Evolutionary conservation across 2,888 invertebrate species (phyloP), one percentile per base, ranked within the genome.

Genomic region (Tiliacea aurago): DNA sequence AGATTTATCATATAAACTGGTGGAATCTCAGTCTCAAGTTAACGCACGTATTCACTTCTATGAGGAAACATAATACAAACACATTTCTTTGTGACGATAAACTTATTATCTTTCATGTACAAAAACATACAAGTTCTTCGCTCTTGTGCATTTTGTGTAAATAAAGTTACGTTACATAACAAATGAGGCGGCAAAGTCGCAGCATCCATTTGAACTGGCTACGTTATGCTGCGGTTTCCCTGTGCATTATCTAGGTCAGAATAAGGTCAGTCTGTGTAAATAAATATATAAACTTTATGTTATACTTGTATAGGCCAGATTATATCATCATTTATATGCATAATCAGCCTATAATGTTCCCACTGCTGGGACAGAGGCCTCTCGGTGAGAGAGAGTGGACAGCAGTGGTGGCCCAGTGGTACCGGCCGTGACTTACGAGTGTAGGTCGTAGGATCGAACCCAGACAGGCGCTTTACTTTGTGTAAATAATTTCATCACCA

Each of bases 241-340:
- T 58, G 63, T 53, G 51, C 51, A 59, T 58, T 70, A 76, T 71
- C 51, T 64, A 53, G 76, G 78, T 78, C 62, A 76, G 47, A 49
- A n/a, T 51, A 70, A 64, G 78, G 53, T 71, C 63, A 71, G 20
- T 23, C 64, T 64, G 33, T 13, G 20, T 53, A 49, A 47, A 58
- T 66, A 56, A 56, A 76, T 28, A 28, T 33, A 55, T 45, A 51
- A 61, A 23, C n/a, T 11, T 15, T n/a, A n/a, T n/a, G 4, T 53
- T 5, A n/a, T 23, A 23, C n/a, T 49, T 41, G 10, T n/a, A n/a
- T n/a, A n/a, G n/a, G n/a, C n/a, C 3, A 53, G 23, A 23, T 53
- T 23, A 53, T 23, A 53, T 23, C 13, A 53, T 53, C 4, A 4
- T n/a, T n/a, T 15, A 4, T 59, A 41, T 37, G n/a, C n/a, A 37